Percentiles rank a stretch among this genome's conserved stretches.
Conservation (phyloP, 2,113 vertebrate genomes). For the Amazona vittata region DNA sequence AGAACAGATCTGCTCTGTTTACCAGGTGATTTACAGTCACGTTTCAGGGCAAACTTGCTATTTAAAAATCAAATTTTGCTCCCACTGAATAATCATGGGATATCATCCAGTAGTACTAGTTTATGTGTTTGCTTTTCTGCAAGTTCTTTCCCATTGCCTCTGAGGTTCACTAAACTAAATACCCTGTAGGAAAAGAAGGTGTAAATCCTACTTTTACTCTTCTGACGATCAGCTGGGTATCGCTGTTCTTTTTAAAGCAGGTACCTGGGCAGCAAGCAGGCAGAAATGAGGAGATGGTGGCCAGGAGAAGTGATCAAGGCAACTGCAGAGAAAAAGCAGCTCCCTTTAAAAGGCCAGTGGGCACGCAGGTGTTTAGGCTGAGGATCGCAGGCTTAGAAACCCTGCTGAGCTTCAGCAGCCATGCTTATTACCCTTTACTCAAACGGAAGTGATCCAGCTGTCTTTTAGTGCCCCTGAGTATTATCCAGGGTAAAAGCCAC, state of each 20-base stretch:
- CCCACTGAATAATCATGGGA: background rate
- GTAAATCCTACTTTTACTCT: background rate
- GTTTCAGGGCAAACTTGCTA: background rate
- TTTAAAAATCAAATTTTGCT: background rate
- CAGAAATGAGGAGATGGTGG: background rate
- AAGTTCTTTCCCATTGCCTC: background rate
- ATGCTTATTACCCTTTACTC: background rate
- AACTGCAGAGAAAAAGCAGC: background rate
- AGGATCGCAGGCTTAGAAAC: background rate
- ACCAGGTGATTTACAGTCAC: background rate
- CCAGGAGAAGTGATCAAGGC: background rate
- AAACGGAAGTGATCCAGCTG: background rate
- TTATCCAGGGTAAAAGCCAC: background rate
- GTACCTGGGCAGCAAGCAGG: background rate
- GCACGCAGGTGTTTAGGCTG: background rate
- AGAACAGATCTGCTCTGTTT: background rate
- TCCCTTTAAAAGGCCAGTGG: background rate
- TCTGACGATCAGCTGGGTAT: background rate
- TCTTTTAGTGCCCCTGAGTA: background rate
- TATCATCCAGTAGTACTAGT: background rate
- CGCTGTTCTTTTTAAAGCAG: background rate
- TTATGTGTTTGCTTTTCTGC: background rate
- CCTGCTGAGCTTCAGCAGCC: background rate
- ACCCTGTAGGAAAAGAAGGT: background rate
- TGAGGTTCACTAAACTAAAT: background rate